Evolutionary conservation across 1,140 invertebrate genomes (phyloP), one percentile per base, ranked within the genome.

Genomic region (Psix sp.): DNA sequence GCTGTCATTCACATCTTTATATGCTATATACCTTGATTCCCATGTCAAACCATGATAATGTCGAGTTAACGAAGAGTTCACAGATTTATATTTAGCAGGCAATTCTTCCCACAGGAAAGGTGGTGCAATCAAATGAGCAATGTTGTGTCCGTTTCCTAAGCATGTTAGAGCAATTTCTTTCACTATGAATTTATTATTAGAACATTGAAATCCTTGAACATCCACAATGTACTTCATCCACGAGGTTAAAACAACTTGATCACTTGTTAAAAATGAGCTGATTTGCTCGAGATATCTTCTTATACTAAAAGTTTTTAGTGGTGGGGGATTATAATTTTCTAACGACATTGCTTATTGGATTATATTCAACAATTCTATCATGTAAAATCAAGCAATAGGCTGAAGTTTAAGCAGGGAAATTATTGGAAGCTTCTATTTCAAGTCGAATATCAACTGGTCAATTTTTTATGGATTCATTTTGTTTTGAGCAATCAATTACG

Each of bases 401-500:
- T 14, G 40, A 3, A 1, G 21, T 43, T 1, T 29, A 14, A 0
- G 1, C 40, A 13, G 40, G 11, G 16, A 43, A 43, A 26, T 26
- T 43, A 1, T 29, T 13, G 7, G 11, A 2, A 11, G 40, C 40
- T 6, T 43, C 40, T 9, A 43, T 14, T 14, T 43, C 40, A 1
- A 43, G 2, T 4, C 40, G 20, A 15, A 43, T 26, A 29, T 43
- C 40, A 14, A 43, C 40, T 9, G 20, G n/a, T 6, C 40, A 10
- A 15, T 2, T 10, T 15, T 26, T 43, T 1, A 43, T 26, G 0
- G 20, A 6, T 14, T 43, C 40, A n/a, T 26, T 24, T 45, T 35
- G 40, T 42, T 42, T 42, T 21, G 39, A 42, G 11, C 39, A 42
- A 20, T 42, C 39, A 2, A 42, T 42, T n/a, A 42, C 54, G 16